These are phyloP conservation scores for Petaurus breviceps DNA, from an alignment of 2,113 vertebrate genomes.

Conservation along the genomic window DNA sequence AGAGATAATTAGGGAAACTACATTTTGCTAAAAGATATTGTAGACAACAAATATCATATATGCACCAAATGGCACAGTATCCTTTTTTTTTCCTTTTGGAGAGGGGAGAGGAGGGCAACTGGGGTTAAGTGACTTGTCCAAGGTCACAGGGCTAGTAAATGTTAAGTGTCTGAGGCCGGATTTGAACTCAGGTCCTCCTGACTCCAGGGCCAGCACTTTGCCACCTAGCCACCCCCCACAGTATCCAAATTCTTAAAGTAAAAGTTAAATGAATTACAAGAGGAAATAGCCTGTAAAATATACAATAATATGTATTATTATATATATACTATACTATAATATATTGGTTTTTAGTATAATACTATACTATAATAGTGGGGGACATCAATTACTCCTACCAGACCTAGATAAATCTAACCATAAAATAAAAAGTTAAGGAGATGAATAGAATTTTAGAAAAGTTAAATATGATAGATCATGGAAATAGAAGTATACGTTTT, in stretches of 20 bases:
- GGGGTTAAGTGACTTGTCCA: too few species aligned
- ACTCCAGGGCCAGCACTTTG: too few species aligned
- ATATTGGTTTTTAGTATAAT: too few species aligned
- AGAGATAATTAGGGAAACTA: neutral
- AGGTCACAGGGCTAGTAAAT: too few species aligned
- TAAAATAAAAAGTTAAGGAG: neutral
- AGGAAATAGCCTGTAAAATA: neutral
- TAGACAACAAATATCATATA: neutral
- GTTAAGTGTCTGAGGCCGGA: too few species aligned
- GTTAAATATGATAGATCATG: neutral
- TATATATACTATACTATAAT: too few species aligned
- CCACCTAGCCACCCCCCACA: neutral
- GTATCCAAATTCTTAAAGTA: neutral
- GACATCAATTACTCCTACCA: neutral
- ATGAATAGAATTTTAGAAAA: neutral
- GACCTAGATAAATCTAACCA: neutral
- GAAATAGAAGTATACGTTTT: neutral
- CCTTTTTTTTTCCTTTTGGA: too few species aligned
- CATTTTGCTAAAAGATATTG: neutral
- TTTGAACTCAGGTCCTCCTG: too few species aligned
- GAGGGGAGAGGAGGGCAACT: too few species aligned
- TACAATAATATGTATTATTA: too few species aligned
- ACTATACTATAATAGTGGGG: neutral
- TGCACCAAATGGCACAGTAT: neutral
- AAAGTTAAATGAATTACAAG: neutral